Conservation (phyloP, 2,113 vertebrate species). For the Plecotus auritus region DNA sequence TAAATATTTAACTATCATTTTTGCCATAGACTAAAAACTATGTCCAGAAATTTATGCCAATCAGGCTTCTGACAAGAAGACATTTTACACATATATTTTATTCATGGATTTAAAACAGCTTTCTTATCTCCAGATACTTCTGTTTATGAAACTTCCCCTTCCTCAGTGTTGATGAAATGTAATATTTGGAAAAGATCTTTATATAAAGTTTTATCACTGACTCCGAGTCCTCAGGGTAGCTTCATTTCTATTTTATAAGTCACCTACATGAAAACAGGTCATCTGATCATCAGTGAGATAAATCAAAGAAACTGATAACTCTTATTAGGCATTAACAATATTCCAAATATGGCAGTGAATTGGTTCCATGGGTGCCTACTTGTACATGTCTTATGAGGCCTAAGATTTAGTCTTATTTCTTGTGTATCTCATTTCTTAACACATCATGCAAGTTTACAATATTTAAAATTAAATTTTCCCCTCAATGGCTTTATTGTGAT, state of each 20-base stretch:
- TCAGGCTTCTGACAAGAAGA: background rate
- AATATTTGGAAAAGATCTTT: background rate
- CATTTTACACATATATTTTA: background rate
- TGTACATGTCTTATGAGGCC: background rate
- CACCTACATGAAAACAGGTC: background rate
- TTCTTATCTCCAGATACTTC: background rate
- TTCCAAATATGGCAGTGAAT: background rate
- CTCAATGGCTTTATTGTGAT: background rate
- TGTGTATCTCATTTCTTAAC: background rate
- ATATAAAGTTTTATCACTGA: background rate
- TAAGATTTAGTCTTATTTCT: background rate
- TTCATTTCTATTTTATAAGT: conserved; percentile 45
- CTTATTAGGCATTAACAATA: background rate
- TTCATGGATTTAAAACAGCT: background rate
- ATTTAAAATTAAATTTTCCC: background rate
- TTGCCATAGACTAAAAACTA: background rate
- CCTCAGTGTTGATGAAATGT: background rate
- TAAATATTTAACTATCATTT: conserved; percentile 49
- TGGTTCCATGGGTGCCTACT: background rate
- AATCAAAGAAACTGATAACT: background rate
- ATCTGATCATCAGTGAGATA: background rate
- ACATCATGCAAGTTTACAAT: background rate
- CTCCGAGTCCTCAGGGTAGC: background rate
- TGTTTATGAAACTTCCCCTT: background rate
- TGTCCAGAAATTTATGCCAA: background rate